These are phyloP conservation scores for Kuschelorhynchus macadamiae DNA, from an alignment of 2,888 invertebrate species.

Conservation along the genomic window DNA sequence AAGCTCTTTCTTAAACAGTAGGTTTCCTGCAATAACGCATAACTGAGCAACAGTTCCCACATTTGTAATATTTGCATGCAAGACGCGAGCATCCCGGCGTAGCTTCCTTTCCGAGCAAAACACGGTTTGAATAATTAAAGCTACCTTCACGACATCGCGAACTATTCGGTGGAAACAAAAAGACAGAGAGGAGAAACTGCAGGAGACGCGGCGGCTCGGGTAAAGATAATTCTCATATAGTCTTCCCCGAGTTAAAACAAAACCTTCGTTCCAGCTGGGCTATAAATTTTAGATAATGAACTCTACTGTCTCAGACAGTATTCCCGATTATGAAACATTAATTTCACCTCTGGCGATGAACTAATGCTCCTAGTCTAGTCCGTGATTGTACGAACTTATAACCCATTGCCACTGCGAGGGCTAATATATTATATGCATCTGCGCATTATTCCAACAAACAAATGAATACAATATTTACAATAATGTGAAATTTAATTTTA, in stretches of 20 bases:
- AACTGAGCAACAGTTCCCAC: too few relatives aligned
- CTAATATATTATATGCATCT: too few relatives aligned
- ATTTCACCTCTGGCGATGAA: conserved; percentile 65
- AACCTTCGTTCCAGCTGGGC: conserved; percentile 49
- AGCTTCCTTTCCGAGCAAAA: too few relatives aligned
- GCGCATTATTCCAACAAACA: too few relatives aligned
- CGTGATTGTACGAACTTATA: conserved; percentile 8
- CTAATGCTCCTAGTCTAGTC: conserved; percentile 58
- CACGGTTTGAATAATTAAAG: neutral
- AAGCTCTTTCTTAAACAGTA: too few relatives aligned
- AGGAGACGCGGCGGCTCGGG: neutral
- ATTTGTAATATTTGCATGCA: too few relatives aligned
- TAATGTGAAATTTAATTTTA: too few relatives aligned
- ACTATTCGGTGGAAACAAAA: neutral
- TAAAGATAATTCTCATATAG: conserved; percentile 1
- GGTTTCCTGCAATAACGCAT: too few relatives aligned
- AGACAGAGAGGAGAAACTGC: neutral
- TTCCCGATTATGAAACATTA: conserved; percentile 68
- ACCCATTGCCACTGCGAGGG: too few relatives aligned
- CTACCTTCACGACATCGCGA: neutral
- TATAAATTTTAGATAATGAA: conserved; percentile 67
- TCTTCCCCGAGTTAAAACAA: neutral
- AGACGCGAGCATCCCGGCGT: too few relatives aligned
- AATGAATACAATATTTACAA: too few relatives aligned
- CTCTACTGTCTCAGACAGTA: conserved; percentile 65